Evolutionary conservation across 2,888 invertebrate species (phyloP).

Genomic region (Acronicta leporina): DNA sequence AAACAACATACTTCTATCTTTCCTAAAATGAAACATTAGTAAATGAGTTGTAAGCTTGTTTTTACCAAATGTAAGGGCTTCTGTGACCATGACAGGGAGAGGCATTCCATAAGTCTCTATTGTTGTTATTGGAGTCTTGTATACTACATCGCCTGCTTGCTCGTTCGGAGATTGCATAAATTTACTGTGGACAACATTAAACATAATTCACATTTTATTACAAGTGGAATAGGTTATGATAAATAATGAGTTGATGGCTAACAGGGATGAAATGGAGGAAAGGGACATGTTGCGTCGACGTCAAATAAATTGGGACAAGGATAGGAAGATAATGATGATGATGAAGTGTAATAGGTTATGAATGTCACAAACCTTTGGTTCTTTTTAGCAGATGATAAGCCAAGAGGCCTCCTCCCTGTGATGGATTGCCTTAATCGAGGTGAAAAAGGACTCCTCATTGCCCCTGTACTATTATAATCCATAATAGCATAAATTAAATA

Average conservation of each 20-base stretch:
- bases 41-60: not conserved
- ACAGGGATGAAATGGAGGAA: too few relatives aligned
- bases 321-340: too few relatives aligned
- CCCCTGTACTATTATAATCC: conserved; percentile 81
- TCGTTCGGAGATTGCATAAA: conserved; percentile 70
- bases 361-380: conserved; percentile 71
- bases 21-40: not conserved
- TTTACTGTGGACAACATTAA: conserved; percentile 65
- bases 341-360: conserved; percentile 52
- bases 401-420: conserved; percentile 74
- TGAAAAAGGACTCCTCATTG: conserved; percentile 83
- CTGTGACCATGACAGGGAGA: conserved; percentile 96
- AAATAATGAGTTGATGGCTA: too few relatives aligned
- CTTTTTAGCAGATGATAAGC: conserved; percentile 76
- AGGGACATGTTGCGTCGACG: too few relatives aligned
- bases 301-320: too few relatives aligned
- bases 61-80: conserved; percentile 95
- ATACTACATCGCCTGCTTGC: conserved; percentile 91
- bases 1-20: too few relatives aligned
- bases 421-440: conserved; percentile 81
- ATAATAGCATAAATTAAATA: conserved; percentile 50
- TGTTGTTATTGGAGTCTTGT: conserved; percentile 92
- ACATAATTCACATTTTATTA: conserved; percentile 1
- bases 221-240: conserved; percentile 49
- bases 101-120: conserved; percentile 95